Conservation (phyloP, 2,888 invertebrate species). For the Pammene aurita region DNA sequence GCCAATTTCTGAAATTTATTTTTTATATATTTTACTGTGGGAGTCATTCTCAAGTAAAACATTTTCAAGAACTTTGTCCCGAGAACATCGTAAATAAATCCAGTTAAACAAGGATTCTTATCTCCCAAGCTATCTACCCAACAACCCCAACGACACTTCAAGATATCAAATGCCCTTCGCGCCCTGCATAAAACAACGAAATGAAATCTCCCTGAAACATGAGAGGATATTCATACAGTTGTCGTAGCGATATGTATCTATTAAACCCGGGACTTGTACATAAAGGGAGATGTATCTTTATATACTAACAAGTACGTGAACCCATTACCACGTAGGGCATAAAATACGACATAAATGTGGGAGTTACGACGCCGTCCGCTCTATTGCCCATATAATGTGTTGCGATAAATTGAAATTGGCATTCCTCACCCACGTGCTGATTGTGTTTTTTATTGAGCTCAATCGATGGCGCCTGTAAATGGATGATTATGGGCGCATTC, state of each 20-base stretch:
- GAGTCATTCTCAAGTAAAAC: background rate
- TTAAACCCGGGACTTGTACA: slow-evolving; percentile 22
- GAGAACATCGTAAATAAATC: slow-evolving; percentile 7
- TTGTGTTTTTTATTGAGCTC: slow-evolving; percentile 64
- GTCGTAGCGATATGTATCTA: slow-evolving; percentile 39
- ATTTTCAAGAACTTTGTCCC: background rate
- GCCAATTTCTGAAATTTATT: no score
- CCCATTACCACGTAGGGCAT: slow-evolving; percentile 68
- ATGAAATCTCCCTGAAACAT: slow-evolving; percentile 39
- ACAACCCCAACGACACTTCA: slow-evolving; percentile 28
- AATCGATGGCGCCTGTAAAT: slow-evolving; percentile 45
- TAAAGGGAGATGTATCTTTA: slow-evolving; percentile 28
- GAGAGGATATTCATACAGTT: slow-evolving; percentile 36
- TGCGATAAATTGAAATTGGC: slow-evolving; percentile 74
- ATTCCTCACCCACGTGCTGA: slow-evolving; percentile 66
- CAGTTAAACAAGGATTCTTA: slow-evolving; percentile 16
- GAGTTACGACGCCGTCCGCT: slow-evolving; percentile 66
- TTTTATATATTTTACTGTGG: background rate
- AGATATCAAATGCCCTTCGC: slow-evolving; percentile 28
- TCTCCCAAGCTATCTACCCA: slow-evolving; percentile 17
- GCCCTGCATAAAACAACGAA: slow-evolving; percentile 36
- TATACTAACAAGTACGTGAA: slow-evolving; percentile 59
- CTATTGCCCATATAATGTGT: slow-evolving; percentile 67
- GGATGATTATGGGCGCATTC: slow-evolving; percentile 48
- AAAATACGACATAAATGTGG: slow-evolving; percentile 72